Percentiles rank a stretch among this genome's conserved stretches.
phyloP scores from a whole-genome alignment of 1,140 invertebrate genomes.

The Dolichoris vasculosae region DNA sequence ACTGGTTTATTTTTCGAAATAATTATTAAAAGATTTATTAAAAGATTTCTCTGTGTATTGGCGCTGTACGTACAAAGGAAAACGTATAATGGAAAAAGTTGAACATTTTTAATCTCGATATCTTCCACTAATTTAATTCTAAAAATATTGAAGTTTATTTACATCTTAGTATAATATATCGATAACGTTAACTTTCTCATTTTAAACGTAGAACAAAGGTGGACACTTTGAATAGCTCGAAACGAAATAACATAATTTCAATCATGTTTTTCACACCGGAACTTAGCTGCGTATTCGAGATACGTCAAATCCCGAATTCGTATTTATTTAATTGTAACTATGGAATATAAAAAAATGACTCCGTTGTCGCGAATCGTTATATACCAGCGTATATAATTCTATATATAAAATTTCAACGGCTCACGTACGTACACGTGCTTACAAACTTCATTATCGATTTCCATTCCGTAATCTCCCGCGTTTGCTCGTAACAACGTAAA shows the following conservation, averaged over 20 bases:
- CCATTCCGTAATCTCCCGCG: constrained; percentile 24
- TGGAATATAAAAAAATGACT: background rate
- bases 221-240: background rate
- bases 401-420: background rate
- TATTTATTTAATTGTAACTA: background rate
- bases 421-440: constrained; percentile 1
- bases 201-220: background rate
- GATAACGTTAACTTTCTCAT: background rate
- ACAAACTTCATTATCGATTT: constrained; percentile 18
- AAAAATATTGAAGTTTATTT: background rate
- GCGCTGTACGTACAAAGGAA: background rate
- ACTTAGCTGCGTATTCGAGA: background rate
- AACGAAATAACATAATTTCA: background rate
- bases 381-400: background rate
- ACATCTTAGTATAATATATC: background rate
- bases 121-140: background rate
- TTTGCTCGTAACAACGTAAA: background rate
- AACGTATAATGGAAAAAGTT: background rate
- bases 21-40: too few species aligned
- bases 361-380: background rate
- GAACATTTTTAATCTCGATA: background rate
- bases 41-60: background rate
- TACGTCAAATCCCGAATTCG: background rate
- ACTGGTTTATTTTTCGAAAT: background rate
- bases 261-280: background rate